Evolutionary conservation across 2,888 invertebrate genomes (phyloP), one percentile per base, ranked within the genome.

Genomic region (Ligdia adustata): DNA sequence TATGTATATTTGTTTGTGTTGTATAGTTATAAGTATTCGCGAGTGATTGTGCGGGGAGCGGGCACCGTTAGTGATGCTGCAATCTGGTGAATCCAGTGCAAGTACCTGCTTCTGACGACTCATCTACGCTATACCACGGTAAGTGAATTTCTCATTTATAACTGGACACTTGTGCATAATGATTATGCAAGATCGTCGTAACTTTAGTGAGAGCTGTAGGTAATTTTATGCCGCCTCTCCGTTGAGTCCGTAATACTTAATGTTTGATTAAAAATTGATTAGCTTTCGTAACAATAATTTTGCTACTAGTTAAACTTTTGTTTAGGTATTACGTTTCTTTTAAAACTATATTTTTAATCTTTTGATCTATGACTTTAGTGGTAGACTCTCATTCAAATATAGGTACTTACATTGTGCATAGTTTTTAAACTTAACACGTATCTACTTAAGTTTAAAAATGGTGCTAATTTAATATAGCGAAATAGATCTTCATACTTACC

Each of bases 1-100:
- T 72, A 69, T 79, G 70, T 82, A 75, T 78, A 75, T 82, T 73
- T 78, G 69, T 69, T 71, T 68, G 65, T 72, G 63, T 66, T 66
- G 46, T 54, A 48, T 52, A 41, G 29, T 9, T 50, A 66, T 61
- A 56, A 72, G 67, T 72, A 71, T 75, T 82, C 64, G 80, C 82
- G 66, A 82, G 79, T 74, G 73, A 68, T 67, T 72, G 75, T 75
- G 66, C 60, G 57, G 64, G 61, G 62, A 57, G 56, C 56, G 66
- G 52, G 64, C 65, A 61, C 77, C 72, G 72, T 75, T 71, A 74
- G 70, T 72, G 80, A 79, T 82, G 78, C 80, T 78, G 79, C 68
- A 68, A 67, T 67, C 64, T 47, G 54, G 59, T 74, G 72, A 68
- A 67, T 67, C 64, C 48, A 54, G 59, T 74, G 72, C 73, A 69